A percentile compares a stretch with the other conserved stretches of the same genome.
phyloP scores from a whole-genome alignment of 2,888 invertebrate species.

The Belgica antarctica region DNA sequence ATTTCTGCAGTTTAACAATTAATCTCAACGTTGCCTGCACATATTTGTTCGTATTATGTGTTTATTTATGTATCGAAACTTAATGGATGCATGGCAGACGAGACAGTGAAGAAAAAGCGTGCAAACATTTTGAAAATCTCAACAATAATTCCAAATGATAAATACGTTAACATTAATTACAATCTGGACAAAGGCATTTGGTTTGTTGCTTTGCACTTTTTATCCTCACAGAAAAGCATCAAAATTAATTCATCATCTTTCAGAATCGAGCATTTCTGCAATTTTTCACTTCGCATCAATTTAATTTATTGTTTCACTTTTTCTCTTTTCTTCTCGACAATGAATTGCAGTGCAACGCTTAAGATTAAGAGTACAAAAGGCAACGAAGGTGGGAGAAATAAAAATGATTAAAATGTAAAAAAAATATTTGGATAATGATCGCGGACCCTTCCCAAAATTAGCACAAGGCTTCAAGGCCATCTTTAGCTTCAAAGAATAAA shows the following conservation, averaged over 20 bases:
- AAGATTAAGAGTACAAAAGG: slow-evolving; percentile 39
- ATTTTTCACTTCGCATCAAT: slow-evolving; percentile 32
- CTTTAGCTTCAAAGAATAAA: no score
- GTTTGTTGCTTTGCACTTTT: slow-evolving; percentile 18
- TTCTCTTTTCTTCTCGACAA: slow-evolving; percentile 18
- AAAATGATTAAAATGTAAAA: slow-evolving; percentile 28
- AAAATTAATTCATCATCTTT: slow-evolving; percentile 43
- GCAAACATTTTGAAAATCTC: slow-evolving; percentile 35
- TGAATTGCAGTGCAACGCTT: slow-evolving; percentile 35
- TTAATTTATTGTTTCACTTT: slow-evolving; percentile 42
- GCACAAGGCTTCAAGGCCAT: neutral
- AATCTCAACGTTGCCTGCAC: no score
- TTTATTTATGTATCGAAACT: slow-evolving; percentile 4
- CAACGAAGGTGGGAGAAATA: neutral
- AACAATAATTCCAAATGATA: slow-evolving; percentile 37
- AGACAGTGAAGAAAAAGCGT: neutral
- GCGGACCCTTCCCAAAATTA: slow-evolving; percentile 39
- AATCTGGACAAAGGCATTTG: slow-evolving; percentile 31
- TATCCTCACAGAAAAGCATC: slow-evolving; percentile 35
- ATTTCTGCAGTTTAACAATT: neutral
- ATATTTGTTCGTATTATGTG: neutral
- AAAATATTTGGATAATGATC: slow-evolving; percentile 36
- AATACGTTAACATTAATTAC: slow-evolving; percentile 42
- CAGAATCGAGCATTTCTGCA: slow-evolving; percentile 21
- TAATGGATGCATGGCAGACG: neutral